Percentiles rank a stretch among this genome's conserved stretches.
These are phyloP conservation scores for Sus scrofa DNA, from an alignment of 2,113 vertebrate genomes.

Conservation along the genomic window T2T-Sscrofa CM000813.6:131699001-131699500, in stretches of 20 bases:
- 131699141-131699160: neutral
- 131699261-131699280: neutral
- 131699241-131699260: neutral
- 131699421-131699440: constrained; percentile 46
- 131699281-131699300: neutral
- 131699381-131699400: neutral
- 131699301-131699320: constrained; percentile 31
- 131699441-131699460: constrained; percentile 34
- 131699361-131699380: neutral
- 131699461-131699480: constrained; percentile 6
- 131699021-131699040: neutral
- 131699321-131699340: constrained; percentile 20
- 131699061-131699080: neutral
- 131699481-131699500: neutral
- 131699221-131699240: neutral
- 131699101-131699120: neutral
- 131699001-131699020: neutral
- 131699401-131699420: neutral
- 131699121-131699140: neutral
- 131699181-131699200: neutral
- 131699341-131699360: neutral
- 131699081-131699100: neutral
- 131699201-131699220: neutral
- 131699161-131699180: neutral
- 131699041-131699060: neutral